These are phyloP conservation scores for Clivina fossor DNA, from an alignment of 2,888 invertebrate species.

Conservation along the genomic window DNA sequence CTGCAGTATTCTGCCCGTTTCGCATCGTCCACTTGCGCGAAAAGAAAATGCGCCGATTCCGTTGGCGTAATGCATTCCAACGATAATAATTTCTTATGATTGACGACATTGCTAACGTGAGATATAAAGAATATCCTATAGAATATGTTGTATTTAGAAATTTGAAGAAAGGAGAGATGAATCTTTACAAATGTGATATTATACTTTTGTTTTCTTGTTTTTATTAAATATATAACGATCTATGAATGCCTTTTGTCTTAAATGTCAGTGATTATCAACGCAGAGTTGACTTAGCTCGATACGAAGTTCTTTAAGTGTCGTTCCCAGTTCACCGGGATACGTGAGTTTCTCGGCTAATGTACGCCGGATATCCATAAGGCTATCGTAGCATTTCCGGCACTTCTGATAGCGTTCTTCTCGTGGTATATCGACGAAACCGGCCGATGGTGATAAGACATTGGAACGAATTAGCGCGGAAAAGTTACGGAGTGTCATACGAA, in stretches of 20 bases:
- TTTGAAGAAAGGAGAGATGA: no score
- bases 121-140: no score
- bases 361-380: constrained; percentile 76
- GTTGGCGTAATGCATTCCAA: constrained; percentile 78
- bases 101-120: constrained; percentile 92
- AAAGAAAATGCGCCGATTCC: constrained; percentile 74
- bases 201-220: no score
- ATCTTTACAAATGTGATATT: no score
- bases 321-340: constrained; percentile 74
- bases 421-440: constrained; percentile 90
- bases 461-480: constrained; percentile 91
- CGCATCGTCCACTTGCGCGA: constrained; percentile 86
- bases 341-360: constrained; percentile 81
- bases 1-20: constrained; percentile 90
- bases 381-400: constrained; percentile 85
- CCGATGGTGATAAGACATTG: constrained; percentile 81
- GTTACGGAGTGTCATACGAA: constrained; percentile 87
- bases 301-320: constrained; percentile 77
- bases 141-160: no score
- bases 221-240: no score
- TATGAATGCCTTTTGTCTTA: no score
- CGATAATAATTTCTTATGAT: constrained; percentile 89
- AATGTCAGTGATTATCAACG: constrained; percentile 17
- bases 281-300: constrained; percentile 22
- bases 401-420: constrained; percentile 93